Evolutionary conservation across 2,113 vertebrate species (phyloP), one percentile per base, ranked within the genome.

Genomic region (Ceratotherium simum): DNA sequence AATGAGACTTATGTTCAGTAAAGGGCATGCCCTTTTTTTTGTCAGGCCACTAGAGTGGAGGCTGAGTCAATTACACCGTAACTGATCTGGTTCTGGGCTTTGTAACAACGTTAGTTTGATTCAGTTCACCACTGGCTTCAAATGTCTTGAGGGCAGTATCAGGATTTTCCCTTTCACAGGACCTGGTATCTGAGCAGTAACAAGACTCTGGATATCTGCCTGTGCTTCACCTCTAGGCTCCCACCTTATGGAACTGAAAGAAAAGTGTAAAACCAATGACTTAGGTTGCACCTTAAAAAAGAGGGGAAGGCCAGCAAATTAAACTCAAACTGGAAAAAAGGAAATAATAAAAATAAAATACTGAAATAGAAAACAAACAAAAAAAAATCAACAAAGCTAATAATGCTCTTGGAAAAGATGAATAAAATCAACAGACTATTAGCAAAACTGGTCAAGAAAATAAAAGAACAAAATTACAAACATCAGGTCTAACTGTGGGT

Each of bases 391-490:
- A 54, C 16, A 84, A 82, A 82, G 18, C 11, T 80, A 88, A 39
- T 67, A 75, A 0, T 46, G 33, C 54, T 65, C 58, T 83, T 56
- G 48, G 51, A 42, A 42, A 95, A 67, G 36, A 75, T 36, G 42
- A 86, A 56, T 46, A 88, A 81, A 88, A 58, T 3, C 56, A 29
- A 83, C 13, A 46, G 56, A 75, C 78, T 54, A n/a, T 31, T 70
- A 90, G 33, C 42, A 91, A 91, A 78, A 91, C 2, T 51, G 18
- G 56, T 31, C 17, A 84, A 95, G 69, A 29, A 93, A 85, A 91
- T 75, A 67, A 91, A 83, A 89, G 12, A 76, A 64, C n/a, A 86
- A 91, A 84, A 78, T 75, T 90, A 76, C 21, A 13, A 94, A 72
- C 5, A 56, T 36, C 10, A 62, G 29, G 18, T 83, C 48, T 36